A percentile compares a stretch with the other conserved stretches of the same genome.
Conservation (phyloP, 2,113 vertebrate species). For the Psilopsiagon aurifrons region DNA sequence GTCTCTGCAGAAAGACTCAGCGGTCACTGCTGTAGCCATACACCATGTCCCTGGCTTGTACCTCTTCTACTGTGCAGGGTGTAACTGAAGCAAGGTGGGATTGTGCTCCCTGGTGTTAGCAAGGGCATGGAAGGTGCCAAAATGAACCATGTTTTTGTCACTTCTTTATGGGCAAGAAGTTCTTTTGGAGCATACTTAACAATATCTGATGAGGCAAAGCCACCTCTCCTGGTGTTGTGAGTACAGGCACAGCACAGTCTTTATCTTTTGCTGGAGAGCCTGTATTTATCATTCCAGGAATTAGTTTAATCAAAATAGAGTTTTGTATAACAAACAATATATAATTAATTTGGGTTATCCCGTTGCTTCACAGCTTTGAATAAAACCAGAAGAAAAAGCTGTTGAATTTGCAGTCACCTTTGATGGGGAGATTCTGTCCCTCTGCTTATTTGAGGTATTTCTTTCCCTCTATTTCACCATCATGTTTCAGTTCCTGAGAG, state of each 20-base stretch:
- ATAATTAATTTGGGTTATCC: constrained; percentile 51
- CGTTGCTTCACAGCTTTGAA: constrained; percentile 41
- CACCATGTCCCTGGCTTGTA: fast-evolving
- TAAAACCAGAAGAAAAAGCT: background rate
- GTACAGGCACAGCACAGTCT: background rate
- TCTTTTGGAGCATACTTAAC: background rate
- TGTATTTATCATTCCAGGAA: constrained; percentile 39
- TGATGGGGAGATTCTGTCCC: background rate
- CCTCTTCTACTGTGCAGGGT: background rate
- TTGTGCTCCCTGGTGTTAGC: background rate
- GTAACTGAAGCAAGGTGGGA: background rate
- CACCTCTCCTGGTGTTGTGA: background rate
- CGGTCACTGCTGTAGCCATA: fast-evolving
- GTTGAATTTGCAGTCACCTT: constrained; percentile 54
- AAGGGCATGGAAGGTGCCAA: background rate
- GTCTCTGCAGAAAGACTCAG: background rate
- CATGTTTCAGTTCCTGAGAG: constrained; percentile 44
- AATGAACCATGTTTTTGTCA: background rate
- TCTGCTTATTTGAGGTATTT: constrained; percentile 64
- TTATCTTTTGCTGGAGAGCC: background rate
- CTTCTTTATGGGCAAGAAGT: background rate
- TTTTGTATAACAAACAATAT: background rate
- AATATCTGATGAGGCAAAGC: background rate
- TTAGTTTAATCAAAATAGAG: constrained; percentile 34
- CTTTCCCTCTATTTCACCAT: constrained; percentile 27